Percentiles rank a stretch among this genome's conserved stretches.
Conservation (phyloP, 1,140 invertebrate genomes). For the Ptiloglossa arizonensis region DNA sequence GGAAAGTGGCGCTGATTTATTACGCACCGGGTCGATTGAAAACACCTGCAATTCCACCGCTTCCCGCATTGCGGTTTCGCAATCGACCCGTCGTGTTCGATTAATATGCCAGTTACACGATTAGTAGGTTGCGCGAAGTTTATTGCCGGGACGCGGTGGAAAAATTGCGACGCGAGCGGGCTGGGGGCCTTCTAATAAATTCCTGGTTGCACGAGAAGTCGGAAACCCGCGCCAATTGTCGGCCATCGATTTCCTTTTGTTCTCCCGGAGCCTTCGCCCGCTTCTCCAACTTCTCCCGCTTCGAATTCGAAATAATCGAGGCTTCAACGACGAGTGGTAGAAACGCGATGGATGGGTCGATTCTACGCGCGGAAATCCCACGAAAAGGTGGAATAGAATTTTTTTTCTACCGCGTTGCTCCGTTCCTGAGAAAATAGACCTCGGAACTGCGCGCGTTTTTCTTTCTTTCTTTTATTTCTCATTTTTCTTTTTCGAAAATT, state of each 20-base stretch:
- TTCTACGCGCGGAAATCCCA: no score
- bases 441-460: no score
- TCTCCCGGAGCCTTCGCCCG: background rate
- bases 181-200: constrained; percentile 32
- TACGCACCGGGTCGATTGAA: constrained; percentile 28
- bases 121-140: constrained; percentile 49
- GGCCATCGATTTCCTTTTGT: background rate
- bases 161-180: constrained; percentile 26
- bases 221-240: constrained; percentile 25
- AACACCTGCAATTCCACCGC: constrained; percentile 44
- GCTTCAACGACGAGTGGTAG: no score
- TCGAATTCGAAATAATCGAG: background rate
- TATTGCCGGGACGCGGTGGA: constrained; percentile 23
- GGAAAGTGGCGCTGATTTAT: constrained; percentile 36
- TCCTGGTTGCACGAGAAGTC: constrained; percentile 13
- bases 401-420: no score
- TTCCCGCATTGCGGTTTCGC: constrained; percentile 51
- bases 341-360: no score
- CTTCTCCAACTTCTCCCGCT: background rate
- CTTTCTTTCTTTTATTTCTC: no score
- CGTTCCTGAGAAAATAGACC: no score
- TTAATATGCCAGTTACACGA: constrained; percentile 48
- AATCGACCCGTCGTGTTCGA: constrained; percentile 44
- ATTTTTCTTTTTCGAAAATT: no score
- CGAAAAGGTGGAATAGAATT: no score